Evolutionary conservation across 2,888 invertebrate species (phyloP), one percentile per base, ranked within the genome.

Genomic region (Lysandra coridon): DNA sequence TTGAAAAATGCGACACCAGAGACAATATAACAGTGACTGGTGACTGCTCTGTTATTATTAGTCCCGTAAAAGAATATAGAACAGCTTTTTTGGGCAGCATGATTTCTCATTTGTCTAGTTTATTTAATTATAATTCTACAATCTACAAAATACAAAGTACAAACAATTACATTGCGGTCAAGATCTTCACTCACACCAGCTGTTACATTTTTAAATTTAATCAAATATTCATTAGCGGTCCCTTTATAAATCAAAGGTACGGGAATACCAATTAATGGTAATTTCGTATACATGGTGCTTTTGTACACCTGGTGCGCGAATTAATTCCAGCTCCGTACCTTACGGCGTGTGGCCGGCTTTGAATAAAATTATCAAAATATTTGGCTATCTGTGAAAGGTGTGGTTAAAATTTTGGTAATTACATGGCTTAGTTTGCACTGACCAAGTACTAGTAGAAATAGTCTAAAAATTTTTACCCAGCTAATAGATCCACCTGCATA

Each of bases 191-290:
- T 30, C 2, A 33, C 33, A 1, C 69, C 69, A 69, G 33, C 69
- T 69, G 33, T 37, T 69, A 33, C 33, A 33, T 69, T 69, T 69
- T 69, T 69, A 14, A 64, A 69, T 69, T 33, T 1, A 7, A 78
- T 57, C 30, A 73, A 73, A 78, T 73, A 78, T 74, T 79, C 79
- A 83, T 86, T 86, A 82, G 82, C 83, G 80, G 83, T 83, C 83
- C 83, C 83, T 82, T 82, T 84, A 85, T 87, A 87, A 86, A 87
- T 87, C 86, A 86, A 81, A 82, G 83, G 82, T 81, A 81, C 83
- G 33, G 33, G 37, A 69, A 83, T 44, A 74, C 44, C 44, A 74
- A 83, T 83, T 85, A 86, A 85, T 84, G 85, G 84, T 84, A 84
- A 87, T 83, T 85, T 84, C 64, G 83, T 83, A 83, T 83, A 84